Conservation (phyloP, 2,113 vertebrate genomes). For the Athene cunicularia region DNA sequence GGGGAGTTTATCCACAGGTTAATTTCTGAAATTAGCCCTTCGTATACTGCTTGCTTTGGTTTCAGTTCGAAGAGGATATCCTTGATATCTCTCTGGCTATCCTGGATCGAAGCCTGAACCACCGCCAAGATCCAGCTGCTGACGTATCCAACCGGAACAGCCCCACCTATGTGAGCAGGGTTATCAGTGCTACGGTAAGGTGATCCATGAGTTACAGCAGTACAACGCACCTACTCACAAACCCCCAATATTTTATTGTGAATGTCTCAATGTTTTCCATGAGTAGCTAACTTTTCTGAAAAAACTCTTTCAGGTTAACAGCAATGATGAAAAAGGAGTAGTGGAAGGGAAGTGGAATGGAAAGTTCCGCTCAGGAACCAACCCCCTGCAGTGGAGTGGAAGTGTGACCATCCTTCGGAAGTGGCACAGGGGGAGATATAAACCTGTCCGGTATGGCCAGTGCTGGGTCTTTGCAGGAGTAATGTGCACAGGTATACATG, state of each 20-base stretch:
- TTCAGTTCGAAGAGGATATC: constrained; percentile 64
- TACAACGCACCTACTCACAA: background rate
- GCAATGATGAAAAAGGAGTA: constrained; percentile 82
- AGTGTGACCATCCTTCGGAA: constrained; percentile 73
- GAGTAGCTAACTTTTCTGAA: background rate
- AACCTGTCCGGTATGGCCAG: constrained; percentile 78
- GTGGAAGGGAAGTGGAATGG: constrained; percentile 76
- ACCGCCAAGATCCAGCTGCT: background rate
- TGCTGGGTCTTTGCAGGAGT: constrained; percentile 87
- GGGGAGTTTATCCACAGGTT: background rate
- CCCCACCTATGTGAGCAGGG: constrained; percentile 52
- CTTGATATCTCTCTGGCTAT: constrained; percentile 54
- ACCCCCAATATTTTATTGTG: fast-evolving
- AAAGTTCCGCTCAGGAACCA: constrained; percentile 10
- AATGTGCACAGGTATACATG: constrained; percentile 77
- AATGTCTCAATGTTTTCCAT: background rate
- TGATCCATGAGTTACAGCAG: background rate
- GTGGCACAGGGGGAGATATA: constrained; percentile 58
- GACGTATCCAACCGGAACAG: background rate
- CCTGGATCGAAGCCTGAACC: constrained; percentile 46
- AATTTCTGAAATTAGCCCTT: background rate
- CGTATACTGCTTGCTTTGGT: background rate
- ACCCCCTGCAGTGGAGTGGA: constrained; percentile 74
- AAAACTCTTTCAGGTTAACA: constrained; percentile 79
- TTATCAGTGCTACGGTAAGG: constrained; percentile 56